A percentile compares a stretch with the other conserved stretches of the same genome.
These are phyloP conservation scores for Rambutsinella grinnellia DNA, from an alignment of 2,888 invertebrate genomes.

Conservation along the genomic window DNA sequence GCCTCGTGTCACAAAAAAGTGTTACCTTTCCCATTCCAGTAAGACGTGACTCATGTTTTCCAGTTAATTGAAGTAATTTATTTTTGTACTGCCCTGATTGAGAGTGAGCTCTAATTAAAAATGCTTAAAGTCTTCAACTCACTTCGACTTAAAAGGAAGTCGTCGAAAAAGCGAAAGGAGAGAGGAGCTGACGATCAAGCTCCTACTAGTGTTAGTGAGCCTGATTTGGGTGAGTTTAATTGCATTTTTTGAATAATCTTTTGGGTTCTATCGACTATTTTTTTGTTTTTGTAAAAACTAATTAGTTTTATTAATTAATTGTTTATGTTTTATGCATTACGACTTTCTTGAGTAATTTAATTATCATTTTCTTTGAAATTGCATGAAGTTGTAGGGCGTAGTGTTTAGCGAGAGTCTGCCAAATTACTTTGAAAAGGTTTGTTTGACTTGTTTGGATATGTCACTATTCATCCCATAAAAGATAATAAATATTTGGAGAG, in stretches of 20 bases:
- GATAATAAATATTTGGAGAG: no score
- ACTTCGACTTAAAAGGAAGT: constrained; percentile 59
- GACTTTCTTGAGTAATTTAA: no score
- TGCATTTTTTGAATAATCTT: not conserved
- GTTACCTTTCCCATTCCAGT: not conserved
- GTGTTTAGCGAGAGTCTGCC: no score
- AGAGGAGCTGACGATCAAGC: constrained; percentile 38
- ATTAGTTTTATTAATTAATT: not conserved
- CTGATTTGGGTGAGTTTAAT: constrained; percentile 61
- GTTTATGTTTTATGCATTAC: not conserved
- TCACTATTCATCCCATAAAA: no score
- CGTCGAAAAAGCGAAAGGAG: constrained; percentile 55
- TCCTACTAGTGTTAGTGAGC: constrained; percentile 57
- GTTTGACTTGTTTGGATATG: no score
- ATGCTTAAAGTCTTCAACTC: constrained; percentile 65
- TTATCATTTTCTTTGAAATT: no score
- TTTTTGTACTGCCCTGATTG: not conserved
- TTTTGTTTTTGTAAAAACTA: not conserved
- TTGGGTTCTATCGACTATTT: not conserved
- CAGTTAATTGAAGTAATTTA: not conserved
- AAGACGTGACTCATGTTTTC: not conserved
- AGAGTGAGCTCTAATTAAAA: constrained; percentile 30
- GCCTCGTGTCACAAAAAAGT: not conserved
- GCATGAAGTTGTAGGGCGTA: no score
- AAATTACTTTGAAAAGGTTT: no score